A percentile compares a stretch with the other conserved stretches of the same genome.
phyloP scores from a whole-genome alignment of 2,113 vertebrate genomes.

The Butastur rufipennis region DNA sequence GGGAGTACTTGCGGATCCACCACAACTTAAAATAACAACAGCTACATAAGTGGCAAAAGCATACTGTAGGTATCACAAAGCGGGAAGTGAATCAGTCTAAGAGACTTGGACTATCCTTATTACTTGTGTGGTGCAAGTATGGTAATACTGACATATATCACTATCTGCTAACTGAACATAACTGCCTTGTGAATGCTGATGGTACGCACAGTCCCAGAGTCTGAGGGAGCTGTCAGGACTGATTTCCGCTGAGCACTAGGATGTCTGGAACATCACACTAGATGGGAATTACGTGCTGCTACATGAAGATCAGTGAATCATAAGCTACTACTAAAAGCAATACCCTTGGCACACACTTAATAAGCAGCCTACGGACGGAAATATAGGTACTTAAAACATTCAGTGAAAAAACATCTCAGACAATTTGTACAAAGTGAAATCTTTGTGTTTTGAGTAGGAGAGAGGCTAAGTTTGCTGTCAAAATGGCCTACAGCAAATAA shows the following conservation, averaged over 20 bases:
- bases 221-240: not conserved
- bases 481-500: not conserved
- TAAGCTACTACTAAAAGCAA: not conserved
- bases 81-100: not conserved
- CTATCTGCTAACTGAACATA: not conserved
- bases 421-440: not conserved
- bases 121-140: not conserved
- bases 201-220: not conserved
- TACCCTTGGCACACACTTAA: not conserved
- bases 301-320: not conserved
- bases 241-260: not conserved
- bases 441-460: not conserved
- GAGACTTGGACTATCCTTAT: not conserved
- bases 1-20: accelerated
- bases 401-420: not conserved
- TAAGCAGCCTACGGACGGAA: not conserved
- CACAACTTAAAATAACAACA: not conserved
- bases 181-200: not conserved
- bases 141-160: not conserved
- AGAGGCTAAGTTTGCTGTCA: not conserved
- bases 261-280: not conserved
- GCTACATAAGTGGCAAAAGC: accelerated
- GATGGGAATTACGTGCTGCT: not conserved
- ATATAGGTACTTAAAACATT: not conserved
- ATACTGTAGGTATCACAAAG: not conserved